Evolutionary conservation across 2,113 vertebrate species (phyloP).

Genomic region (Prietella phreatophila): DNA sequence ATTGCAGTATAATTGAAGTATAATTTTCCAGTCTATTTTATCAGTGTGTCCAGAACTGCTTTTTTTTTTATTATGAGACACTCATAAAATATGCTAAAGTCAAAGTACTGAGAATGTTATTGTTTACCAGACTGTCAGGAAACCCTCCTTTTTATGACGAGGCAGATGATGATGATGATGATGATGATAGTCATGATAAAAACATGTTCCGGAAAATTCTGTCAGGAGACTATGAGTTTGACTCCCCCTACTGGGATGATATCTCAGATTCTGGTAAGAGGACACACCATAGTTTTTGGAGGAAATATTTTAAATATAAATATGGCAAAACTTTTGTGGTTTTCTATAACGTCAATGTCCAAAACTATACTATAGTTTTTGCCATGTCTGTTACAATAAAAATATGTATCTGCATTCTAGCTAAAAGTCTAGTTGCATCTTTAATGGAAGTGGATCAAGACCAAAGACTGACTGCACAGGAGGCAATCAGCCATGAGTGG

Average conservation of each 20-base stretch:
- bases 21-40: neutral
- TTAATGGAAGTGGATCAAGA: constrained; percentile 98
- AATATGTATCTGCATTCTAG: constrained; percentile 63
- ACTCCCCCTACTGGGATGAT: constrained; percentile 97
- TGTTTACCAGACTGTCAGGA: constrained; percentile 82
- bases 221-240: constrained; percentile 94
- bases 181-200: constrained; percentile 92
- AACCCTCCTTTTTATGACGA: constrained; percentile 98
- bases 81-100: neutral
- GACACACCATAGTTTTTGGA: neutral
- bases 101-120: neutral
- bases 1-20: neutral
- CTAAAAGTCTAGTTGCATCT: constrained; percentile 90
- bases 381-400: neutral
- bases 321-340: neutral
- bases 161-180: constrained; percentile 91
- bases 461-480: constrained; percentile 91
- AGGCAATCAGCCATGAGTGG: constrained; percentile 97
- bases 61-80: neutral
- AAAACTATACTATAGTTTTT: neutral
- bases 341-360: neutral
- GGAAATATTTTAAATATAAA: neutral
- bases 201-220: constrained; percentile 97
- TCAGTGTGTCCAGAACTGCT: neutral
- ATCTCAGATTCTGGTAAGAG: constrained; percentile 93